Evolutionary conservation across 2,113 vertebrate species (phyloP), one percentile per base, ranked within the genome.

Genomic region (Tragelaphus strepsiceros): DNA sequence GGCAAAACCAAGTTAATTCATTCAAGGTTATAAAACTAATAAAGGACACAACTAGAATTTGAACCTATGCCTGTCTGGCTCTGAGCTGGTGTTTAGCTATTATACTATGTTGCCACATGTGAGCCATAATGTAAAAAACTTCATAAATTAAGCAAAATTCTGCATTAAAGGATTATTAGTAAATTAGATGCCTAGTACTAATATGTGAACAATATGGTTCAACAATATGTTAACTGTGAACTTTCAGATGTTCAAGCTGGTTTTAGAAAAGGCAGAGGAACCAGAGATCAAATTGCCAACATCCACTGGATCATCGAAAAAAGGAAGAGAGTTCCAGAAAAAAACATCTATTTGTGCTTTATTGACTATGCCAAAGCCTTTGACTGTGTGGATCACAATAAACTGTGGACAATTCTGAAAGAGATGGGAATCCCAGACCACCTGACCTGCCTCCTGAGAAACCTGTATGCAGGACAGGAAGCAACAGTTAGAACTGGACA

Each of bases 221-320:
- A 67, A 21, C 8, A 67, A 35, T 67, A 35, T n/a, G n/a, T 67
- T 35, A 71, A 71, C n/a, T 0, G 17, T 71, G 64, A 71, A 71
- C 64, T 71, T 71, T 8, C n/a, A 71, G 32, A 71, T 21, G 9
- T 35, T 71, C 64, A 71, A 35, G n/a, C 64, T 35, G 32, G n/a
- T 35, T 71, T 71, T 71, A 71, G n/a, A 35, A 71, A 10, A 71
- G 64, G 64, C 9, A 11, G 17, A 11, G 32, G 4, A 71, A 21
- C 64, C 9, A 71, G n/a, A 71, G 64, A 71, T 71, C 17, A 71
- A 71, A 71, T 5, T 71, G n/a, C n/a, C 64, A 71, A 35, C 9
- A 21, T 67, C 64, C 0, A 0, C 17, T 67, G 32, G 64, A 35
- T 67, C n/a, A 67, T 35, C 0, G 1, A 67, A 35, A 67, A n/a